A percentile compares a stretch with the other conserved stretches of the same genome.
phyloP scores from a whole-genome alignment of 2,797 vertebrate species.

The Hemibagrus guttatus region DNA sequence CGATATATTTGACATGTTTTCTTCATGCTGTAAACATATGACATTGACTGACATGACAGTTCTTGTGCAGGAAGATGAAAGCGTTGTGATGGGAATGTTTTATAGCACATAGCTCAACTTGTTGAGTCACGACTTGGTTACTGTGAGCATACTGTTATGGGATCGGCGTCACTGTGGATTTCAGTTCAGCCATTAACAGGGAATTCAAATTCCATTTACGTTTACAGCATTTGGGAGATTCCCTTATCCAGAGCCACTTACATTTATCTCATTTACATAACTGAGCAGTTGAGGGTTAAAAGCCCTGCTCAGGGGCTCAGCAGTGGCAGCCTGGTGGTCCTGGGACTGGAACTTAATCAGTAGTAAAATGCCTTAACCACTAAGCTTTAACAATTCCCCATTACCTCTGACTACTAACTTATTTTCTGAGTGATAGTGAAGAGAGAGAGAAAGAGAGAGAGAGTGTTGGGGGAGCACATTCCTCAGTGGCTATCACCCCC shows the following conservation, averaged over 20 bases:
- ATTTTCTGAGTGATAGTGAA: slow-evolving; percentile 8
- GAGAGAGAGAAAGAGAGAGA: neutral
- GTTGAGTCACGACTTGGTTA: neutral
- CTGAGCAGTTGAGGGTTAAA: no score
- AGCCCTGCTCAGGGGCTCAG: no score
- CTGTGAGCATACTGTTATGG: neutral
- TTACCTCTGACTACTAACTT: neutral
- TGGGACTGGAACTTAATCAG: no score
- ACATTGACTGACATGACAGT: neutral
- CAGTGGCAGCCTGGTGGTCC: no score
- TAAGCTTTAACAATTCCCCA: no score
- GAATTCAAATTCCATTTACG: no score
- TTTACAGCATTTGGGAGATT: no score
- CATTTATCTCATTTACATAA: no score
- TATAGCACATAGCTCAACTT: neutral
- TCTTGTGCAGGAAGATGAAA: slow-evolving; percentile 2
- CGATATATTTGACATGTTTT: neutral
- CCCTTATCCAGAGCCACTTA: no score
- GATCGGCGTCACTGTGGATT: no score
- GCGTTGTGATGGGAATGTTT: neutral
- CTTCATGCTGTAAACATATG: neutral
- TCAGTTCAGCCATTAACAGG: no score
- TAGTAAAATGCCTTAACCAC: no score
- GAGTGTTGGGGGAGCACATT: neutral
- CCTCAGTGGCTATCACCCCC: neutral